Base-by-base conservation (phyloP, 2,888 invertebrate genomes). In the Cantharis rufa region DNA sequence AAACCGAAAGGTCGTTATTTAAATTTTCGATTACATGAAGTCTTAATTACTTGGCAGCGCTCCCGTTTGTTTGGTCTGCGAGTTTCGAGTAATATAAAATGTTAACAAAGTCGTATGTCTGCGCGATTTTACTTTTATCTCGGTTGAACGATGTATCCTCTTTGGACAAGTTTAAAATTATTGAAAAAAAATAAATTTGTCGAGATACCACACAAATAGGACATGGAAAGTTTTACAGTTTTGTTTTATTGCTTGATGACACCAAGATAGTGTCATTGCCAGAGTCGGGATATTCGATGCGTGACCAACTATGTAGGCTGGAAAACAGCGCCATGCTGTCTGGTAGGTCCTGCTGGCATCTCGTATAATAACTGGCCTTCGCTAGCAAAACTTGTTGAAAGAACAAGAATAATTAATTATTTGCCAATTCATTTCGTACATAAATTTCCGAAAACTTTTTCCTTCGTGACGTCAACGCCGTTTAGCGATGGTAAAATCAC, bases 251-350 rank as follows among this genome's bases (percentile, higher is more conserved):
- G 70, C 68, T 21, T 21, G 74, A 77, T 72, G 77, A 77, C 70
- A 71, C 68, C 72, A 75, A 74, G 78, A 78, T 78, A 76, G 74
- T 78, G 76, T 78, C 78, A 76, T 78, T 76, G 76, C 76, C 71
- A 74, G 61, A 69, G 75, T 27, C 18, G 71, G 66, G 69, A 77
- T 73, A 76, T 68, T 73, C 68, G 74, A 77, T 72, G 77, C 77
- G 77, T 74, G 77, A 70, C 74, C 77, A 72, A 77, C 72, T 77
- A 71, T 74, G 74, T 74, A 72, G 74, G 77, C 74, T 74, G 74
- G 68, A 77, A 77, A 74, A 75, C 71, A 75, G 78, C 78, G 78
- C 78, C 78, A 76, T 76, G 78, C 78, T 76, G 78, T 78, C 78
- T 78, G 78, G 74, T 75, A 74, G 73, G 70, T 76, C 70, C 61